Evolutionary conservation across 2,888 invertebrate genomes (phyloP).

Genomic region (Gymnosoma rotundatum): DNA sequence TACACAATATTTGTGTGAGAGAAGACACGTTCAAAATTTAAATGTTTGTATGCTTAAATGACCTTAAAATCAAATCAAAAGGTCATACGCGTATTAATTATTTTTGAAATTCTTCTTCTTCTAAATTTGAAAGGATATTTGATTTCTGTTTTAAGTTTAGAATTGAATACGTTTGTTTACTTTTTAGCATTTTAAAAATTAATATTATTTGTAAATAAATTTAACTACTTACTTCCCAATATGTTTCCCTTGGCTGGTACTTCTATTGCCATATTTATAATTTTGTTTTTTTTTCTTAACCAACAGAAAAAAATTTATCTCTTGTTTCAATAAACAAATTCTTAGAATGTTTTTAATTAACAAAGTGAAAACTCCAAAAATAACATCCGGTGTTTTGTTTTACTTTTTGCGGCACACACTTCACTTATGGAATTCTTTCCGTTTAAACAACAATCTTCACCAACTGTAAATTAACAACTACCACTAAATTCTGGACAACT

Average conservation of each 20-base stretch:
- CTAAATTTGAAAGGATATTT: not conserved
- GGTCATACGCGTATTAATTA: conserved; percentile 45
- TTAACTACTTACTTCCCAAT: conserved; percentile 84
- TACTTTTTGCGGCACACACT: not conserved
- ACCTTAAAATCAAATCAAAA: conserved; percentile 59
- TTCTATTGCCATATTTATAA: conserved; percentile 82
- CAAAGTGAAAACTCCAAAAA: not conserved
- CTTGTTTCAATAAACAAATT: conserved; percentile 13
- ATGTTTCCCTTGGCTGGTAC: conserved; percentile 84
- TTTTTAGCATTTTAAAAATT: not conserved
- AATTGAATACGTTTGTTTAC: not conserved
- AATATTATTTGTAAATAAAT: not conserved
- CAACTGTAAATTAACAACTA: conserved; percentile 63
- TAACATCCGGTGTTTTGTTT: conserved; percentile 5
- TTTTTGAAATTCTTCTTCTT: not conserved
- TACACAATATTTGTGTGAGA: not conserved
- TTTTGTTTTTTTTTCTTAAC: not conserved
- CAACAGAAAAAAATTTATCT: conserved; percentile 9
- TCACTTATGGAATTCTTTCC: not conserved
- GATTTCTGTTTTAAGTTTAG: not conserved
- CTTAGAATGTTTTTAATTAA: not conserved
- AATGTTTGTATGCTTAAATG: conserved; percentile 15
- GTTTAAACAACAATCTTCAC: conserved; percentile 52
- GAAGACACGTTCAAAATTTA: not conserved
- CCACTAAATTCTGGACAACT: conserved; percentile 66